Conservation (phyloP, 2,113 vertebrate genomes). For the Mormyrus iriodes region DNA sequence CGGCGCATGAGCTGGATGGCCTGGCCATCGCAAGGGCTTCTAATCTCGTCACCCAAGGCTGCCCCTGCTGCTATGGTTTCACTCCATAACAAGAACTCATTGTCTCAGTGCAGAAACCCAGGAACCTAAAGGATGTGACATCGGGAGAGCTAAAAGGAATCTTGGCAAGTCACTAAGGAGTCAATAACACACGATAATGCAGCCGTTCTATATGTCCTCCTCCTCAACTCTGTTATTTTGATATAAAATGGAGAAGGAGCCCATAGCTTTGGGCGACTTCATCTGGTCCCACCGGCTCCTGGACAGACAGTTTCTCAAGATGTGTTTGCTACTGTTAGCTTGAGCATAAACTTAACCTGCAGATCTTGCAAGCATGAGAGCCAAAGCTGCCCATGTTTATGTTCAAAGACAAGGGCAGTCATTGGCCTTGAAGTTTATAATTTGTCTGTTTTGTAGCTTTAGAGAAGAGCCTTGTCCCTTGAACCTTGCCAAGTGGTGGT, state of each 20-base stretch:
- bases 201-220: constrained; percentile 45
- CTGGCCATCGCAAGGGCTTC: constrained; percentile 22
- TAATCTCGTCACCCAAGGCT: constrained; percentile 41
- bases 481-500: not conserved
- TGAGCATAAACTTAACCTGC: not conserved
- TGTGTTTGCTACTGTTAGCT: not conserved
- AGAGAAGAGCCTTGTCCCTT: not conserved
- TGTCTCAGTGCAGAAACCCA: constrained; percentile 33
- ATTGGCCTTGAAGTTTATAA: not conserved
- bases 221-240: constrained; percentile 24
- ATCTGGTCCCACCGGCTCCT: not conserved
- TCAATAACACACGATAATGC: constrained; percentile 41
- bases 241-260: constrained; percentile 9
- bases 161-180: constrained; percentile 41
- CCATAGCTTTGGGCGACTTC: not conserved
- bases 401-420: not conserved
- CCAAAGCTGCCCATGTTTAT: not conserved
- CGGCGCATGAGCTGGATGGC: constrained; percentile 19
- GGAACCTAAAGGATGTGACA: constrained; percentile 24
- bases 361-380: not conserved
- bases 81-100: constrained; percentile 37
- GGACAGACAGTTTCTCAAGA: not conserved
- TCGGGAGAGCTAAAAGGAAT: constrained; percentile 46
- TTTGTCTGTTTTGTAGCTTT: not conserved
- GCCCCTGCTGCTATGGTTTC: constrained; percentile 38